Evolutionary conservation across 2,797 vertebrate species (phyloP).

Genomic region (Brotula barbata): DNA sequence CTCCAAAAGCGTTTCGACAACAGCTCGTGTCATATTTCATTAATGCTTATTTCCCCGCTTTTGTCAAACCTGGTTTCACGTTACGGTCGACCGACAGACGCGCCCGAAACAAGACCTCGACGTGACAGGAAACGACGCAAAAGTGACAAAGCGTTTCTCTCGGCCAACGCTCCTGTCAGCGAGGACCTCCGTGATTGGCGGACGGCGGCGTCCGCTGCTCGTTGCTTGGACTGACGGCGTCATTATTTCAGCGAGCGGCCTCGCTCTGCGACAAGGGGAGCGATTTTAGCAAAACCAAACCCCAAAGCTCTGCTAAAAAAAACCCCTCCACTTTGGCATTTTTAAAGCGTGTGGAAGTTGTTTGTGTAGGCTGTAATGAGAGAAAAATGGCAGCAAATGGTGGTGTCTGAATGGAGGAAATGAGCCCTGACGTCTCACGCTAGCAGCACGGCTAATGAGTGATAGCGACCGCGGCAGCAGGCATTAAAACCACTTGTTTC

Average conservation of each 20-base stretch:
- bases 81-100: conserved; percentile 21
- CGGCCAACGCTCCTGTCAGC: conserved; percentile 15
- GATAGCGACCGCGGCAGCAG: conserved; percentile 21
- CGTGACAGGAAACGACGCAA: conserved; percentile 28
- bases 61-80: conserved; percentile 37
- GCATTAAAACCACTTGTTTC: conserved; percentile 23
- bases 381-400: conserved; percentile 11
- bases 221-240: conserved; percentile 25
- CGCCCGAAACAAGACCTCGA: conserved; percentile 30
- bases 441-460: conserved; percentile 26
- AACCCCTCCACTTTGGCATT: too few relatives aligned
- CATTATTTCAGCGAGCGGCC: conserved; percentile 15
- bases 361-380: conserved; percentile 18
- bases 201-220: conserved; percentile 19
- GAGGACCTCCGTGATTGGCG: conserved; percentile 14
- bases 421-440: conserved; percentile 9
- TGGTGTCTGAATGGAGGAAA: conserved; percentile 27
- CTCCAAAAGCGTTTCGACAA: conserved; percentile 47
- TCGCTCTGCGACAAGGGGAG: too few relatives aligned
- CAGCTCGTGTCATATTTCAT: conserved; percentile 45
- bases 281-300: conserved; percentile 1
- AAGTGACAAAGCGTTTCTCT: conserved; percentile 15
- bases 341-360: background rate
- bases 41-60: conserved; percentile 24
- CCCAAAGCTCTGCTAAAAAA: too few relatives aligned